Evolutionary conservation across 1,140 invertebrate genomes (phyloP).

Genomic region (Calosoma granatense): DNA sequence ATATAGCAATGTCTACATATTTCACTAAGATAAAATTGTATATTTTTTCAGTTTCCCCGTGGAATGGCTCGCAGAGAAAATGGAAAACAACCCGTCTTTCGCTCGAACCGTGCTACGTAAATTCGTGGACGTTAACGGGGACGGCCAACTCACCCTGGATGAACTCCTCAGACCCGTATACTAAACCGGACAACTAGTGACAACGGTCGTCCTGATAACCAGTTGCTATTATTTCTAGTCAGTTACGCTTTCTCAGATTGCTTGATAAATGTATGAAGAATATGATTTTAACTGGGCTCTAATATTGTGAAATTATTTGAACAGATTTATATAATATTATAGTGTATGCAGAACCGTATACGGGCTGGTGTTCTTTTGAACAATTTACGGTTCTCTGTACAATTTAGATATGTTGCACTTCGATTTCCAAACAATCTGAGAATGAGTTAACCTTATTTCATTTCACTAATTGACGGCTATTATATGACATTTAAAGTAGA

Average conservation of each 20-base stretch:
- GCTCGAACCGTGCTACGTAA: slow-evolving; percentile 43
- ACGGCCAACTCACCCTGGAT: not conserved
- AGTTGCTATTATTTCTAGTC: no score
- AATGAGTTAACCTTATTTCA: no score
- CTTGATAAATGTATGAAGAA: no score
- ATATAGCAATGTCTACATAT: no score
- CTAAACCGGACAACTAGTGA: no score
- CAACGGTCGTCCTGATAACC: no score
- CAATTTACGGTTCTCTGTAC: no score
- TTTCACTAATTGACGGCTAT: no score
- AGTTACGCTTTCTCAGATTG: no score
- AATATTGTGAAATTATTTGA: no score
- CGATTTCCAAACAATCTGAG: not conserved
- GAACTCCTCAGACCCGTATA: not conserved
- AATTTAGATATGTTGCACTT: not conserved
- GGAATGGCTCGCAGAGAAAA: slow-evolving; percentile 45
- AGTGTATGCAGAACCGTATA: not conserved
- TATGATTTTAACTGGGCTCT: not conserved
- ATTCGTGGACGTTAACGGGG: slow-evolving; percentile 46
- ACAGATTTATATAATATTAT: not conserved
- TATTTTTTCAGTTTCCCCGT: slow-evolving; percentile 37
- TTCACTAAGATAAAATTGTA: slow-evolving; percentile 1
- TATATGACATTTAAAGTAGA: no score
- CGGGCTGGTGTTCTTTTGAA: not conserved
- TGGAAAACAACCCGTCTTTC: slow-evolving; percentile 44